These are phyloP conservation scores for Pseudopipra pipra DNA, from an alignment of 2,113 vertebrate species.

Conservation along the genomic window DNA sequence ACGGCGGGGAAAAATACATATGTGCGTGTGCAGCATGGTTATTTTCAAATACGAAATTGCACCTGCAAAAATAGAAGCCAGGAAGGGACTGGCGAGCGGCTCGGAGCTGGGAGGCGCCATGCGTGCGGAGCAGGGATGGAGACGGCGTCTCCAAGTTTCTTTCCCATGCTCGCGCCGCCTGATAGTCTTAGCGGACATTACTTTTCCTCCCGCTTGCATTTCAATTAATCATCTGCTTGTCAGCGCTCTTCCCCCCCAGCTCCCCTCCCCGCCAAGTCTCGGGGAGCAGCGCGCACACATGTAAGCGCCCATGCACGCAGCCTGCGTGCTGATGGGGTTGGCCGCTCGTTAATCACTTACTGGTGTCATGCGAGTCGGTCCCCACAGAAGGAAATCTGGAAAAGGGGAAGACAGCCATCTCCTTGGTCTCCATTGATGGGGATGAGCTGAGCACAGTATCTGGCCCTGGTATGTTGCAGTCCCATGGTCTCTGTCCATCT, in stretches of 20 bases:
- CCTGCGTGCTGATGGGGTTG: neutral
- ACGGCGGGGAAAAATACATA: neutral
- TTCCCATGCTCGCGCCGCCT: slow-evolving; percentile 26
- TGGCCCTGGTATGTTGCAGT: neutral
- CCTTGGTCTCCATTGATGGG: neutral
- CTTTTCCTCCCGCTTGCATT: slow-evolving; percentile 47
- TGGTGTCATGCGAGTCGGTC: neutral
- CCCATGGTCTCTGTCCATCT: accelerated
- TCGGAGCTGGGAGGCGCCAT: neutral
- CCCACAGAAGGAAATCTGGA: neutral
- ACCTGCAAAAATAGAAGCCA: slow-evolving; percentile 64
- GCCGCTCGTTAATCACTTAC: neutral
- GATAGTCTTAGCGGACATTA: slow-evolving; percentile 57
- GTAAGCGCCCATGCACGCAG: slow-evolving; percentile 38
- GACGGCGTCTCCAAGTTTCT: slow-evolving; percentile 2
- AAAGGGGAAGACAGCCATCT: neutral
- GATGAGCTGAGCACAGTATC: neutral
- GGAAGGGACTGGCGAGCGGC: slow-evolving; percentile 21
- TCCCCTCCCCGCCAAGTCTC: slow-evolving; percentile 6
- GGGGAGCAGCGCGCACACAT: neutral
- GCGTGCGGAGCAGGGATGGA: neutral
- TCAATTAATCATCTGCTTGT: slow-evolving; percentile 67
- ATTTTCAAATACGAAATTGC: slow-evolving; percentile 44
- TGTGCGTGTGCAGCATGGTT: slow-evolving; percentile 29
- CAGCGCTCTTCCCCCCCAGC: slow-evolving; percentile 22